phyloP scores from a whole-genome alignment of 2,797 vertebrate species.

The Columba guinea region DNA sequence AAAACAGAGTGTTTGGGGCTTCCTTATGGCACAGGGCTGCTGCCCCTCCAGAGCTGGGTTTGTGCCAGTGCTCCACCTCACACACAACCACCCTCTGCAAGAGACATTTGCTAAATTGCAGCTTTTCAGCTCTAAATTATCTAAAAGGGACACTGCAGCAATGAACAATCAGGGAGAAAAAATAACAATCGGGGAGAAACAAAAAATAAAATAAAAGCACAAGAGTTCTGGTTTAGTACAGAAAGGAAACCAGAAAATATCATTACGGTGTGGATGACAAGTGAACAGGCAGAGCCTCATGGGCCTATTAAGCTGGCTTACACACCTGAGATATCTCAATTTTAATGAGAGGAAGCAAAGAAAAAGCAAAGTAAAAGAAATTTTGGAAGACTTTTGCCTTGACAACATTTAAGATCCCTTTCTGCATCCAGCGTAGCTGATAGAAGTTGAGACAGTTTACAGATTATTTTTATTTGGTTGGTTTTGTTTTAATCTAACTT shows the following conservation, averaged over 20 bases:
- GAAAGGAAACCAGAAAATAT: background rate
- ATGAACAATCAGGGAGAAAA: accelerated
- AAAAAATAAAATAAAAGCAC: background rate
- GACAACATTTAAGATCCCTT: background rate
- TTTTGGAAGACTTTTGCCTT: background rate
- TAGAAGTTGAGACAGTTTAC: background rate
- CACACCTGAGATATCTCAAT: background rate
- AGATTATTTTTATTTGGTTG: background rate
- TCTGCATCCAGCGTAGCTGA: background rate
- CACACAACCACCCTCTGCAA: background rate
- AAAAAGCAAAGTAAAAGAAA: background rate
- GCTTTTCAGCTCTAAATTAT: background rate
- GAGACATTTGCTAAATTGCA: background rate
- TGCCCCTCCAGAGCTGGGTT: accelerated
- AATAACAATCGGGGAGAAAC: background rate
- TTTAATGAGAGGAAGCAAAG: background rate
- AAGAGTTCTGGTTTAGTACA: background rate
- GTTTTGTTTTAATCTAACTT: background rate
- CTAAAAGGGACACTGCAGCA: background rate
- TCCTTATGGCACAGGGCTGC: accelerated
- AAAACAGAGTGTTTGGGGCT: background rate
- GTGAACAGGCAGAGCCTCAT: background rate
- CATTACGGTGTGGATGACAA: background rate
- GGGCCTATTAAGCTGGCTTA: background rate
- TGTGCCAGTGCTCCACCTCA: background rate